Base-by-base conservation (phyloP, 2,888 invertebrate genomes). In the Sphecodes monilicornis region DNA sequence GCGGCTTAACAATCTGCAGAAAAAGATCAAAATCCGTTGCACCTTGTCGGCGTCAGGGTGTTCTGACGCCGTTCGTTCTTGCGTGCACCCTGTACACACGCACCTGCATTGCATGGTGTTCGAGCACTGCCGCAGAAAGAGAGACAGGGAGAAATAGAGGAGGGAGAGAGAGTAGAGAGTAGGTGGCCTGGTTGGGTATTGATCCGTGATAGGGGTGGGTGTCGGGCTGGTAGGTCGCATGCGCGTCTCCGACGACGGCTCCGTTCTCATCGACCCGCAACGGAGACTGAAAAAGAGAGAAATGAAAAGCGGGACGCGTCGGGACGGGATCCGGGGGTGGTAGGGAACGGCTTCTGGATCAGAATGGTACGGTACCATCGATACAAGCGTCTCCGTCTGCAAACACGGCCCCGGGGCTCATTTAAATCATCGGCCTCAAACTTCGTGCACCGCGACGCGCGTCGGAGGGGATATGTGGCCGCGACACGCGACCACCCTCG, bases 181-280 rank as follows among this genome's bases (percentile, higher is more conserved):
- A 87, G 89, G 91, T 94, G 94, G 93, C 94, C 94, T 94, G 93
- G 94, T 94, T 94, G 93, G 90, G 93, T 94, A 94, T 94, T 94
- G 94, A 94, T 94, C 94, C 93, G 90, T 89, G 85, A 91, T 91
- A 86, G 90, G 88, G 90, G 69, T 64, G 76, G 75, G 84, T 75
- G 85, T 77, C 26, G 73, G 73, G 73, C 78, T 3, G 75, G 83
- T 79, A 81, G 83, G 43, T 88, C 90, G 90, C 90, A 90, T 90
- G 90, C 90, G 90, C 90, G 69, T 83, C 82, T 69, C 84, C 80
- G 80, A 70, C 88, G 86, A 81, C 77, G 83, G 71, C 84, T 80
- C 82, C 83, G 81, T 90, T 72, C 85, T 90, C 90, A 90, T 90
- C 90, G 88, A 89, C 88, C 90, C 86, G 80, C 81, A 80, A 73